These are phyloP conservation scores for Paradoxurus hermaphroditus DNA, from an alignment of 2,113 vertebrate species.

Conservation along the genomic window DNA sequence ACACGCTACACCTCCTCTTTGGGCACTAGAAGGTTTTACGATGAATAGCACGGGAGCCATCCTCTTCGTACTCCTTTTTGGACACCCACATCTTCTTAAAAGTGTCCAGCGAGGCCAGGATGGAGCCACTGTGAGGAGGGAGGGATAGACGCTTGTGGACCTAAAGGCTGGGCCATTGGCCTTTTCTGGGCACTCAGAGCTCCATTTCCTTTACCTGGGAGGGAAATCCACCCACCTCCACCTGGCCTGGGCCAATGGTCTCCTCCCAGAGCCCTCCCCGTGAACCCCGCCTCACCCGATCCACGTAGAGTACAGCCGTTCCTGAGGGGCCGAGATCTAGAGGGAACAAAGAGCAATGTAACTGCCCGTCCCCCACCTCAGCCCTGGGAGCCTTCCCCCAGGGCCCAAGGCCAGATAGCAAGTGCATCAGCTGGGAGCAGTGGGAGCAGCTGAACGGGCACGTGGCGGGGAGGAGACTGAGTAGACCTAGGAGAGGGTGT, in stretches of 20 bases:
- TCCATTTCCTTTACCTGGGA: background rate
- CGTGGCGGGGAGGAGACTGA: no score
- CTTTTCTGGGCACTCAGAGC: background rate
- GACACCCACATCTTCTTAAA: constrained; percentile 97
- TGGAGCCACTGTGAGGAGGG: constrained; percentile 86
- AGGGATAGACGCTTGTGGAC: background rate
- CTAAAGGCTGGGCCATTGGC: background rate
- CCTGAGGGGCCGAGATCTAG: constrained; percentile 93
- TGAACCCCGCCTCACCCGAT: constrained; percentile 86
- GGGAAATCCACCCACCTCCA: background rate
- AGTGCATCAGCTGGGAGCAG: background rate
- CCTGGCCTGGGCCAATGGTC: background rate
- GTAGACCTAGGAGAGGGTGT: no score
- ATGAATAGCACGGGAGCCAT: constrained; percentile 91
- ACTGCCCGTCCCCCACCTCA: background rate
- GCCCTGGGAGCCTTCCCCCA: background rate
- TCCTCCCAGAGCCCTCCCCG: background rate
- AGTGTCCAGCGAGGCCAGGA: constrained; percentile 92
- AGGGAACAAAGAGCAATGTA: background rate
- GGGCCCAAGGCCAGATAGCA: background rate
- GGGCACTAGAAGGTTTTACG: constrained; percentile 91
- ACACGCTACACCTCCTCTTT: background rate
- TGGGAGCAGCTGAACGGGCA: no score
- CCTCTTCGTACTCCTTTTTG: constrained; percentile 94
- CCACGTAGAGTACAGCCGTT: constrained; percentile 94